A percentile compares a stretch with the other conserved stretches of the same genome.
phyloP scores from a whole-genome alignment of 2,888 invertebrate species.

The Arctia plantaginis region DNA sequence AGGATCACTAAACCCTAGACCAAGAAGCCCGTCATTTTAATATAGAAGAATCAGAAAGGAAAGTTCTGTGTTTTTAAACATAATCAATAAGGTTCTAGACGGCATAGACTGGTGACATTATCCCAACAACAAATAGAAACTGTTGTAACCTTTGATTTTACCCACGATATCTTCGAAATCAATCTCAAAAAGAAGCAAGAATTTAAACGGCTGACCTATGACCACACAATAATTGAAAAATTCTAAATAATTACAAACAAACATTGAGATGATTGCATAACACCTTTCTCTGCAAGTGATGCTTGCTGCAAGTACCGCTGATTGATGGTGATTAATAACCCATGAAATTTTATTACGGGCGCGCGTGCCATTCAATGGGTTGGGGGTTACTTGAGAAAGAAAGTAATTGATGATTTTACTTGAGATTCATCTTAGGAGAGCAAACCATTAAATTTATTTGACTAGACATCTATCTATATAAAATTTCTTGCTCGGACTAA shows the following conservation, averaged over 20 bases:
- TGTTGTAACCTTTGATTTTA: not conserved
- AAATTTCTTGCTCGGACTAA: no score
- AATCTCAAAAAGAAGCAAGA: slow-evolving; percentile 24
- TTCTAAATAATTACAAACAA: slow-evolving; percentile 47
- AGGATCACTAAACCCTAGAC: no score
- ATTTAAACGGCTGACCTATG: slow-evolving; percentile 49
- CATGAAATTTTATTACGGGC: slow-evolving; percentile 46
- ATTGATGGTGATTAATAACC: slow-evolving; percentile 58
- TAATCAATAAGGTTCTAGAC: no score
- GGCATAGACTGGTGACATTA: not conserved
- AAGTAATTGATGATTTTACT: slow-evolving; percentile 13
- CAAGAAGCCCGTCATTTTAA: no score
- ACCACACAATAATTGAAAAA: slow-evolving; percentile 45
- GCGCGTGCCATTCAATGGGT: slow-evolving; percentile 50
- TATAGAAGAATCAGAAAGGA: not conserved
- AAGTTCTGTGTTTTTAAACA: not conserved
- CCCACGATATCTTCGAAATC: slow-evolving; percentile 15
- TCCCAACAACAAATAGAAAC: not conserved
- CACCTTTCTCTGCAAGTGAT: slow-evolving; percentile 44
- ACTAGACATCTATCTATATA: not conserved
- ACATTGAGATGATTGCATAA: slow-evolving; percentile 44
- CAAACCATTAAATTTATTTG: not conserved
- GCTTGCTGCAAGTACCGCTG: slow-evolving; percentile 21
- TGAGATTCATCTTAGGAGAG: not conserved
- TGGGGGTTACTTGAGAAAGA: slow-evolving; percentile 13